Conservation (phyloP, 1,140 invertebrate species). For the Cotesia glomerata region DNA sequence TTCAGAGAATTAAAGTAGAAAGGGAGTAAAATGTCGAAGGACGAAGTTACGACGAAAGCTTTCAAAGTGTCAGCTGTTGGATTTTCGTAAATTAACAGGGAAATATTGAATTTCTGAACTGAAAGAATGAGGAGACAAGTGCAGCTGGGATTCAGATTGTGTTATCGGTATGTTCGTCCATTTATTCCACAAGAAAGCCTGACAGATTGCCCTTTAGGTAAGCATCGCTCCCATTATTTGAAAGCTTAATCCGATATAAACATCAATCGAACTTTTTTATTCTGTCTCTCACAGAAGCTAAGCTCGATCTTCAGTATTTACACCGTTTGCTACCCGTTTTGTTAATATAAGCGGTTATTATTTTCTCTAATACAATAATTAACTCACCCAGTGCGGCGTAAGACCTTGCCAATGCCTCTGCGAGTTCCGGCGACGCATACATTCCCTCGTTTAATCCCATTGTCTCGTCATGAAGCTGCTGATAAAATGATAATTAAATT, state of each 20-base stretch:
- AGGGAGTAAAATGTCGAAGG: too few species aligned
- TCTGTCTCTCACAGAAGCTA: too few species aligned
- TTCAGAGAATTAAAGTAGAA: too few species aligned
- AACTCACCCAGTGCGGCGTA: conserved; percentile 31
- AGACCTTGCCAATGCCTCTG: conserved; percentile 23
- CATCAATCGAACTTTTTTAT: not conserved
- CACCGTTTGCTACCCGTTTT: not conserved
- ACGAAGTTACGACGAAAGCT: not conserved
- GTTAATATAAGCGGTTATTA: not conserved
- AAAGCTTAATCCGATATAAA: not conserved
- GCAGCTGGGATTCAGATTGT: not conserved
- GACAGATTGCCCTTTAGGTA: not conserved
- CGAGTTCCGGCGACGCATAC: conserved; percentile 24
- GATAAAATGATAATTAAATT: not conserved
- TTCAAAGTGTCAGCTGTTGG: conserved; percentile 6
- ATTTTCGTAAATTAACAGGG: not conserved
- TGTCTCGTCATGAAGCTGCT: conserved; percentile 12
- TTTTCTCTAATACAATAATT: not conserved
- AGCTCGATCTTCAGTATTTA: not conserved
- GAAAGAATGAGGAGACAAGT: not conserved
- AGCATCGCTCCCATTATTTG: not conserved
- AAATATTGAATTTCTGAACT: conserved; percentile 5
- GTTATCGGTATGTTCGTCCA: not conserved
- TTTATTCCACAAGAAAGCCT: conserved; percentile 6
- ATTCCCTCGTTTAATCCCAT: conserved; percentile 12